Evolutionary conservation across 2,888 invertebrate genomes (phyloP).

Genomic region (Ischnus inquisitorius): DNA sequence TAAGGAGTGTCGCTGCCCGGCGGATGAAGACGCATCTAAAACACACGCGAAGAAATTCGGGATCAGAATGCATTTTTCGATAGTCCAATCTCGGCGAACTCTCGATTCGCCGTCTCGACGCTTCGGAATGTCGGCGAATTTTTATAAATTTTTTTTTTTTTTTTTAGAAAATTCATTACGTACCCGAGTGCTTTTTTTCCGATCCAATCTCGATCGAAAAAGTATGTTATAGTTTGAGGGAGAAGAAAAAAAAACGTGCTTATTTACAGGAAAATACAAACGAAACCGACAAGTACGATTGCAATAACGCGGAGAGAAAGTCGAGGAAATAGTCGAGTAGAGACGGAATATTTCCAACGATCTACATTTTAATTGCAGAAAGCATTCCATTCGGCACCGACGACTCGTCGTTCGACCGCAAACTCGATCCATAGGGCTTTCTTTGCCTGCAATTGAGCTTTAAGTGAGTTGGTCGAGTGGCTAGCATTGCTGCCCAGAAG

Average conservation of each 20-base stretch:
- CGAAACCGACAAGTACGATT: slow-evolving; percentile 9
- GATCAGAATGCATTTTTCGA: background rate
- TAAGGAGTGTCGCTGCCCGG: slow-evolving; percentile 88
- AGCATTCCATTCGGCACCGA: too few relatives aligned
- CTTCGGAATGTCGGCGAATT: background rate
- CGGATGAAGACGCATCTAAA: slow-evolving; percentile 90
- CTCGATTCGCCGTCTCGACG: background rate
- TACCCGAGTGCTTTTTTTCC: slow-evolving; percentile 49
- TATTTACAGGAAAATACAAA: slow-evolving; percentile 35
- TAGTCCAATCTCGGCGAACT: background rate
- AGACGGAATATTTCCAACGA: too few relatives aligned
- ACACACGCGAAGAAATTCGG: slow-evolving; percentile 68
- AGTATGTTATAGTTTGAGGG: slow-evolving; percentile 16
- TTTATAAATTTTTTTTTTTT: background rate
- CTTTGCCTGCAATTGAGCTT: too few relatives aligned
- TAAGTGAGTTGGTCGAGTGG: too few relatives aligned
- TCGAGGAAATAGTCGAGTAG: slow-evolving; percentile 13
- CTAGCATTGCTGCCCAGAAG: too few relatives aligned
- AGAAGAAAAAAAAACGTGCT: slow-evolving; percentile 3
- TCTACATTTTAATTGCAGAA: too few relatives aligned
- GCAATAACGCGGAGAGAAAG: slow-evolving; percentile 26
- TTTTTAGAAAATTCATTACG: slow-evolving; percentile 45
- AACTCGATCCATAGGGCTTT: too few relatives aligned
- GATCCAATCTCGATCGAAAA: slow-evolving; percentile 45
- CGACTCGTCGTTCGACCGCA: too few relatives aligned